Evolutionary conservation across 1,140 invertebrate species (phyloP).

Genomic region (Nomia melanderi): DNA sequence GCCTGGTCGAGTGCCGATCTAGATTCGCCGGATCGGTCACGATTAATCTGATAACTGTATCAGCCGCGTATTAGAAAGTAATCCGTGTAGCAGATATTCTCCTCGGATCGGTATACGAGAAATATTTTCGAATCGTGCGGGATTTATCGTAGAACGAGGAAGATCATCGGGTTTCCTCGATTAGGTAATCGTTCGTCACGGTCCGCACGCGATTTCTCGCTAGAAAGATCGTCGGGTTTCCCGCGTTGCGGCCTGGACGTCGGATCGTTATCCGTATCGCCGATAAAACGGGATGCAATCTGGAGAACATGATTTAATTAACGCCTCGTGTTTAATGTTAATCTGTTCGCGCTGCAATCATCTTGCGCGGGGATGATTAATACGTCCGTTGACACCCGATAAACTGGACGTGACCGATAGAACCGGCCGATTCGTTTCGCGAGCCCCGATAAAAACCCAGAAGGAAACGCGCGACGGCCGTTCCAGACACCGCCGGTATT

Average conservation of each 20-base stretch:
- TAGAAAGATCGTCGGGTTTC: too few relatives aligned
- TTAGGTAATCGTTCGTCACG: too few relatives aligned
- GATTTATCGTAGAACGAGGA: too few relatives aligned
- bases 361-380: constrained; percentile 7
- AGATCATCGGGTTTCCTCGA: too few relatives aligned
- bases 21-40: too few relatives aligned
- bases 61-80: too few relatives aligned
- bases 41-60: too few relatives aligned
- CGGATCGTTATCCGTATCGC: background rate
- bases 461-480: background rate
- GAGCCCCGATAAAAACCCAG: background rate
- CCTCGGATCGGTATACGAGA: too few relatives aligned
- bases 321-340: background rate
- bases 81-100: too few relatives aligned
- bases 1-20: too few relatives aligned
- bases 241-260: background rate
- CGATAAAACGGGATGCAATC: background rate
- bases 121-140: too few relatives aligned
- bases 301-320: background rate
- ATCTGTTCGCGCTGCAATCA: background rate
- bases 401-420: constrained; percentile 7
- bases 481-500: constrained; percentile 30
- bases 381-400: constrained; percentile 11
- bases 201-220: too few relatives aligned
- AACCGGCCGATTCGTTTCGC: background rate